Percentiles rank a stretch among this genome's conserved stretches.
These are phyloP conservation scores for Orthonyx spaldingii DNA, from an alignment of 2,113 vertebrate genomes.

Conservation along the genomic window DNA sequence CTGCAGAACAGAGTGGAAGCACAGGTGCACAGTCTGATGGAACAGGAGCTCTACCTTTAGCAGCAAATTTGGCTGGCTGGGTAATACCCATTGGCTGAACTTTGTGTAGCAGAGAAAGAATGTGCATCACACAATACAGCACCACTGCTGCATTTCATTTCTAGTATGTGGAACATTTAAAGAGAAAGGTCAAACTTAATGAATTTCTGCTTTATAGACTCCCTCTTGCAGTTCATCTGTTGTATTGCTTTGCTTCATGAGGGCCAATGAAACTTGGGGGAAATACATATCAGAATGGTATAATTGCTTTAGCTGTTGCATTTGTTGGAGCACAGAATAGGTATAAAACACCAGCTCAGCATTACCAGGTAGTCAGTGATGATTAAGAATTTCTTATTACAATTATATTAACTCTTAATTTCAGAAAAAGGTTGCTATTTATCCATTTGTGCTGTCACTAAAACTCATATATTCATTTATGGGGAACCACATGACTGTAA, in stretches of 20 bases:
- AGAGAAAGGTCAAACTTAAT: neutral
- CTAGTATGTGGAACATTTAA: neutral
- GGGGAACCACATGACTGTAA: constrained; percentile 58
- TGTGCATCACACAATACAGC: neutral
- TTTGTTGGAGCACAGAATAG: neutral
- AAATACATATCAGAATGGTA: neutral
- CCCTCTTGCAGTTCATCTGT: neutral
- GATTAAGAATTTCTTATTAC: neutral
- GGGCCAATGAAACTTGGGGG: neutral
- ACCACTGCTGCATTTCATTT: neutral
- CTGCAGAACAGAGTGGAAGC: neutral
- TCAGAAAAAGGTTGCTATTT: neutral
- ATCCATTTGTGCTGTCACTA: neutral
- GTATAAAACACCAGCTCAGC: neutral
- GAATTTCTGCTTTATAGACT: neutral
- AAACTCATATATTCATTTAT: neutral
- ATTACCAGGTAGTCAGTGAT: neutral
- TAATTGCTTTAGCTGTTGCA: neutral
- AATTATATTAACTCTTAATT: neutral
- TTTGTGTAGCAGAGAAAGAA: neutral
- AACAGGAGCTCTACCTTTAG: neutral
- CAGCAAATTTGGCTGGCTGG: neutral
- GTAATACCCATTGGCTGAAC: neutral
- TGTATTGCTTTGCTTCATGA: neutral
- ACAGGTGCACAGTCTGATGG: neutral